Evolutionary conservation across 2,797 vertebrate genomes (phyloP), one percentile per base, ranked within the genome.

Genomic region (Crypturellus tataupa): DNA sequence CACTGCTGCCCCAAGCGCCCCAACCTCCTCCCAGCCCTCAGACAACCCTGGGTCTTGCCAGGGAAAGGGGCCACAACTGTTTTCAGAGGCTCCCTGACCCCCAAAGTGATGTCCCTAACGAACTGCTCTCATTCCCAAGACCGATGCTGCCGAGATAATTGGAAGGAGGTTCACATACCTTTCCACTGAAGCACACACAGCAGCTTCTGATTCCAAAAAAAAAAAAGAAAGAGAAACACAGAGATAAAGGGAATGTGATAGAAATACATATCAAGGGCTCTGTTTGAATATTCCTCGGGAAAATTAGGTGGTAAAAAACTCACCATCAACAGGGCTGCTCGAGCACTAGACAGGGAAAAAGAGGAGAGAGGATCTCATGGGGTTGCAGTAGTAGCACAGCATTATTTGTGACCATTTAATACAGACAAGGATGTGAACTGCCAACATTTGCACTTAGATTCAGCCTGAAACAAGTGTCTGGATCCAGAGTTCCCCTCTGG

Each of bases 271-370:
- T 17, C 23, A 10, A 51, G 65, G 64, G 10, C 4, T 7, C 23
- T 2, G 6, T 7, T 9, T 15, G 31, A 16, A 73, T 8, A 12
- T 20, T 72, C n/a, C 10, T 51, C 12, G 2, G 0, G 23, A 69
- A 60, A 42, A 21, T 15, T 18, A 18, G 16, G 39, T 29, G 70
- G 51, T 3, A 23, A 37, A 39, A 47, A 47, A 96, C 96, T 95
- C 91, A 97, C 95, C 96, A 4, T 78, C 20, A 33, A 82, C 13
- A 2, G 80, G 31, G 44, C 68, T 64, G 75, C 83, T 93, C 80
- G 85, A 94, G 87, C 95, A 97, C 95, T 96, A 89, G 1, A 1
- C 1, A 17, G 0, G 44, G 70, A 49, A 47, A 67, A 6, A 86
- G 39, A 90, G 23, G 15, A 49, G 49, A 71, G 17, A 10, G 0